A percentile compares a stretch with the other conserved stretches of the same genome.
These are phyloP conservation scores for Sebastes hubbsi DNA, from an alignment of 2,797 vertebrate species.

Conservation along the genomic window DNA sequence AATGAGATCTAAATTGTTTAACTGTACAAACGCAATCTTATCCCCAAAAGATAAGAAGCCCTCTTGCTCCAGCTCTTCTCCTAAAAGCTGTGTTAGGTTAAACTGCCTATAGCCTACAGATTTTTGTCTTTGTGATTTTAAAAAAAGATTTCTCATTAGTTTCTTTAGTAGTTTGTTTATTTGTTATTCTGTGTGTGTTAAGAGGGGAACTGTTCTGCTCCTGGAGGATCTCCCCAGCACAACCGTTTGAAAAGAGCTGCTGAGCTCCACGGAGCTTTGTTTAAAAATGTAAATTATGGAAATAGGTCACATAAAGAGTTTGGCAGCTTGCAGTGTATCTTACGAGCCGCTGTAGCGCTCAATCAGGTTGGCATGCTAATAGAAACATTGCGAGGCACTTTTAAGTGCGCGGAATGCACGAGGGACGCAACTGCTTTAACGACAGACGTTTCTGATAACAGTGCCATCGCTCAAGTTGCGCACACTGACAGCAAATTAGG, in stretches of 20 bases:
- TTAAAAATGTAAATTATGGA: conserved; percentile 84
- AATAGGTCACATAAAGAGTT: conserved; percentile 82
- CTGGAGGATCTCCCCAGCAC: conserved; percentile 58
- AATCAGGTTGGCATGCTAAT: conserved; percentile 71
- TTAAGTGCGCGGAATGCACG: conserved; percentile 48
- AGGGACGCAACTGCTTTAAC: conserved; percentile 57
- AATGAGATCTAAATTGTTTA: conserved; percentile 60
- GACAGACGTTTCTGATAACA: conserved; percentile 59
- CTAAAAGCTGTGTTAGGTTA: conserved; percentile 19
- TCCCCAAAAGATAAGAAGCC: conserved; percentile 25
- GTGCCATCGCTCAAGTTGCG: conserved; percentile 54
- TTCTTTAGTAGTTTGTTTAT: conserved; percentile 53
- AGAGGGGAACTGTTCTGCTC: conserved; percentile 37
- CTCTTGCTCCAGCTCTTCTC: conserved; percentile 14
- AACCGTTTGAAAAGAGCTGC: conserved; percentile 67
- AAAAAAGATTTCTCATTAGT: conserved; percentile 44
- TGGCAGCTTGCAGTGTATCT: conserved; percentile 71
- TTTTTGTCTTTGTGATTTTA: conserved; percentile 35
- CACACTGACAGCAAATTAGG: conserved; percentile 62
- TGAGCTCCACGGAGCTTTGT: conserved; percentile 73
- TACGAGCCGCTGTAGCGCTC: conserved; percentile 69
- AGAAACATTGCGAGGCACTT: conserved; percentile 66
- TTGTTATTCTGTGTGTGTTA: conserved; percentile 34
- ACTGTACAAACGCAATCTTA: conserved; percentile 31
- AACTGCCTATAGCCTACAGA: conserved; percentile 46